phyloP scores from a whole-genome alignment of 2,113 vertebrate genomes.

The Oryzias curvinotus region DNA sequence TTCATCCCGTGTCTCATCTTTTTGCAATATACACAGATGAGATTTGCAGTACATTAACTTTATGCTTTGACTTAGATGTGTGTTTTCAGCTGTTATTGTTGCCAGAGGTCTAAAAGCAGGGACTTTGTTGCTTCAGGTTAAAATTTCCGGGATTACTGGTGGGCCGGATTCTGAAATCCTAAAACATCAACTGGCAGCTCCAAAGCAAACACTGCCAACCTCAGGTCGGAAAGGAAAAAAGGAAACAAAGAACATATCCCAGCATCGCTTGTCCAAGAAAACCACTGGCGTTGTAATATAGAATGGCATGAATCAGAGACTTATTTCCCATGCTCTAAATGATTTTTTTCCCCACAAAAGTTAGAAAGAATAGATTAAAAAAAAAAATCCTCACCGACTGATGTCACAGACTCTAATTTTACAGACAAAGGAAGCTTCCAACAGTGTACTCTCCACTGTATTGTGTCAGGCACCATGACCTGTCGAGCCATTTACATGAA shows the following conservation, averaged over 20 bases:
- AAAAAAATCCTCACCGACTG: slow-evolving; percentile 61
- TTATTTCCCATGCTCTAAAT: slow-evolving; percentile 66
- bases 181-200: slow-evolving; percentile 61
- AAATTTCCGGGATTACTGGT: slow-evolving; percentile 66
- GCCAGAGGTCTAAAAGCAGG: slow-evolving; percentile 35
- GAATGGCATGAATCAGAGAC: slow-evolving; percentile 54
- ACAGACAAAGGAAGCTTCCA: slow-evolving; percentile 81
- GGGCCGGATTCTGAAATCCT: slow-evolving; percentile 62
- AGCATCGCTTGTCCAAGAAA: slow-evolving; percentile 44
- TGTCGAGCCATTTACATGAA: slow-evolving; percentile 91
- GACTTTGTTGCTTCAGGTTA: slow-evolving; percentile 72
- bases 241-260: slow-evolving; percentile 54
- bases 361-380: slow-evolving; percentile 27
- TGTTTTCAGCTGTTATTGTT: slow-evolving; percentile 45
- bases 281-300: slow-evolving; percentile 42
- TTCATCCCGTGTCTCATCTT: slow-evolving; percentile 8
- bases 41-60: slow-evolving; percentile 16
- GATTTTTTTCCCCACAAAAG: slow-evolving; percentile 50
- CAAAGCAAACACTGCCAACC: slow-evolving; percentile 72
- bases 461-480: slow-evolving; percentile 81
- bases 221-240: slow-evolving; percentile 41
- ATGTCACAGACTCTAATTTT: slow-evolving; percentile 81
- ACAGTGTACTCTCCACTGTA: slow-evolving; percentile 83
- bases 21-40: neutral
- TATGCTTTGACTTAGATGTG: slow-evolving; percentile 1